Evolutionary conservation across 2,888 invertebrate species (phyloP).

Genomic region (Monoplex corrugatus): DNA sequence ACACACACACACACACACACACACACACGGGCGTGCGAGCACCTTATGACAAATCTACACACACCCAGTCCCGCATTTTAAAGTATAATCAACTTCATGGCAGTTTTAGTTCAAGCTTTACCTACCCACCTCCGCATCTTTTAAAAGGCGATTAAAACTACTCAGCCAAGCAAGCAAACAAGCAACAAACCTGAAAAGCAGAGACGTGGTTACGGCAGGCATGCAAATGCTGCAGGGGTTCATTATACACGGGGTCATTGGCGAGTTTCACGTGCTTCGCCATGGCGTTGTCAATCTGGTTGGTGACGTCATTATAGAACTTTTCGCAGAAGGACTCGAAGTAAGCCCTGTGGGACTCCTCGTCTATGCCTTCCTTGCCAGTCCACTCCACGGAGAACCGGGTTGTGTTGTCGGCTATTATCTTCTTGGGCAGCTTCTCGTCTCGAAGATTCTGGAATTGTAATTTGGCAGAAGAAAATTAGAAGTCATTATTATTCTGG

Average conservation of each 20-base stretch:
- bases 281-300: constrained; percentile 96
- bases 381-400: constrained; percentile 95
- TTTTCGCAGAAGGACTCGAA: constrained; percentile 96
- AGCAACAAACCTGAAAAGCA: constrained; percentile 86
- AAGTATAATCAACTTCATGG: too few species aligned
- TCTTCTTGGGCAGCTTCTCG: constrained; percentile 88
- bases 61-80: not conserved
- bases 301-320: constrained; percentile 87
- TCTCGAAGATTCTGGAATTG: constrained; percentile 88
- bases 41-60: not conserved
- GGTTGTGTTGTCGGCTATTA: constrained; percentile 68
- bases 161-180: not conserved
- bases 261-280: constrained; percentile 96
- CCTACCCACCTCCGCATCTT: not conserved
- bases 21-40: not conserved
- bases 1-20: constrained; percentile 22
- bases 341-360: constrained; percentile 96
- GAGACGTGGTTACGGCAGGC: constrained; percentile 93
- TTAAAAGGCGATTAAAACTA: too few species aligned
- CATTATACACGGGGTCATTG: constrained; percentile 74
- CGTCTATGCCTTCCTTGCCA: constrained; percentile 92
- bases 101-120: too few species aligned
- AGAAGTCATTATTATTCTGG: too few species aligned
- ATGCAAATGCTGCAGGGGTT: constrained; percentile 89
- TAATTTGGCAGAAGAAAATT: too few species aligned